Conservation (phyloP, 2,888 invertebrate genomes). For the Acronicta alni region DNA sequence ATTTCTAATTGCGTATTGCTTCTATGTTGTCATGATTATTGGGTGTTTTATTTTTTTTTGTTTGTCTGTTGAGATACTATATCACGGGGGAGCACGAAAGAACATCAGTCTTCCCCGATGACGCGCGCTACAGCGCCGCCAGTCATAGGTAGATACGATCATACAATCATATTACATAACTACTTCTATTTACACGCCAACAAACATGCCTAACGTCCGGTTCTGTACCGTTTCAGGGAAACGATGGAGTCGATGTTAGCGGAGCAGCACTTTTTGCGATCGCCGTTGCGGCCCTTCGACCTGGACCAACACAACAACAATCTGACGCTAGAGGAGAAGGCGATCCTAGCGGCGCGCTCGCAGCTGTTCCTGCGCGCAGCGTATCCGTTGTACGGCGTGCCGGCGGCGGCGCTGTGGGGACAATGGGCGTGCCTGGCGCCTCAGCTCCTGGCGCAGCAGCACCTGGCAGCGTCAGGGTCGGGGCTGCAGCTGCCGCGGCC, state of each 20-base stretch:
- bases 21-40: conserved; percentile 58
- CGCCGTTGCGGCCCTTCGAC: conserved; percentile 93
- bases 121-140: conserved; percentile 86
- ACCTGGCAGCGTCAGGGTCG: conserved; percentile 88
- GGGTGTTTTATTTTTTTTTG: conserved; percentile 83
- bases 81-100: conserved; percentile 88
- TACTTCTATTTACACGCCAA: conserved; percentile 23
- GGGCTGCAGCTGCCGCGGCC: conserved; percentile 86
- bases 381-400: conserved; percentile 89
- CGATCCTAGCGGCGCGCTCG: conserved; percentile 93
- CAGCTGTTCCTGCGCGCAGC: conserved; percentile 93
- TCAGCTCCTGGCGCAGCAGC: conserved; percentile 91
- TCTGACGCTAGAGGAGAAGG: conserved; percentile 93
- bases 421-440: conserved; percentile 92
- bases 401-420: conserved; percentile 91
- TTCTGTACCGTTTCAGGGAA: conserved; percentile 90
- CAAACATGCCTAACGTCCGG: conserved; percentile 39
- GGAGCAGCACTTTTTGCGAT: conserved; percentile 94
- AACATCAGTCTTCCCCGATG: conserved; percentile 86
- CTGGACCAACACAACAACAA: conserved; percentile 92
- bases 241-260: conserved; percentile 97
- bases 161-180: conserved; percentile 64
- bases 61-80: conserved; percentile 89
- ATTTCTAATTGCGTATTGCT: conserved; percentile 49
- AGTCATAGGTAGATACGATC: conserved; percentile 86